These are phyloP conservation scores for Sialis fuliginosa DNA, from an alignment of 2,888 invertebrate species.

Conservation along the genomic window DNA sequence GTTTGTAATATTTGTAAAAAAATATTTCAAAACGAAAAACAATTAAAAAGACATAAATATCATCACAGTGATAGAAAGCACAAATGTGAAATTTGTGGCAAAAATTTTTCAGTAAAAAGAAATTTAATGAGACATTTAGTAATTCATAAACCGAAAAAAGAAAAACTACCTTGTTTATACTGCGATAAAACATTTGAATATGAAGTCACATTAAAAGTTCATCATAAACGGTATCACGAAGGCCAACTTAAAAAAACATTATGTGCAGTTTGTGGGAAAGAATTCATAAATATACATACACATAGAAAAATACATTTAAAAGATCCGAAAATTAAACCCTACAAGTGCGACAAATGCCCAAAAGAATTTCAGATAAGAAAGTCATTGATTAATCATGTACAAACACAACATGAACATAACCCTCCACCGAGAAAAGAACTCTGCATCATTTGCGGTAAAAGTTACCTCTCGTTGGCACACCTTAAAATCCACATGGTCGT, in stretches of 20 bases:
- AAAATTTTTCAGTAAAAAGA: neutral
- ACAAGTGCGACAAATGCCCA: slow-evolving; percentile 1
- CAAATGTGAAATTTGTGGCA: neutral
- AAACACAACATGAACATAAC: neutral
- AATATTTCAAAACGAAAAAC: neutral
- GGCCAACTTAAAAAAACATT: neutral
- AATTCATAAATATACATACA: neutral
- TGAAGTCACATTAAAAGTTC: neutral
- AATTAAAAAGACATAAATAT: neutral
- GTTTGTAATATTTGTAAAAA: neutral
- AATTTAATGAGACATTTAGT: neutral
- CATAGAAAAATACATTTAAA: neutral
- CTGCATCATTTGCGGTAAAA: neutral
- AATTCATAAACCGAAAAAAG: neutral
- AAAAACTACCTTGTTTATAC: neutral
- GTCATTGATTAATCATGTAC: neutral
- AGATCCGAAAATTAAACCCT: neutral
- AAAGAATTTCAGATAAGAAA: neutral
- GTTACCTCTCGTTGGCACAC: neutral
- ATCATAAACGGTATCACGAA: neutral
- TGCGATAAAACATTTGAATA: neutral
- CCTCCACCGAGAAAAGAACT: neutral
- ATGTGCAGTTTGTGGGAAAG: neutral
- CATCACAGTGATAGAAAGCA: neutral
- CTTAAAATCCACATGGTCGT: neutral